Percentiles rank a stretch among this genome's conserved stretches.
Conservation (phyloP, 2,888 invertebrate genomes). For the Sinelater perroti region DNA sequence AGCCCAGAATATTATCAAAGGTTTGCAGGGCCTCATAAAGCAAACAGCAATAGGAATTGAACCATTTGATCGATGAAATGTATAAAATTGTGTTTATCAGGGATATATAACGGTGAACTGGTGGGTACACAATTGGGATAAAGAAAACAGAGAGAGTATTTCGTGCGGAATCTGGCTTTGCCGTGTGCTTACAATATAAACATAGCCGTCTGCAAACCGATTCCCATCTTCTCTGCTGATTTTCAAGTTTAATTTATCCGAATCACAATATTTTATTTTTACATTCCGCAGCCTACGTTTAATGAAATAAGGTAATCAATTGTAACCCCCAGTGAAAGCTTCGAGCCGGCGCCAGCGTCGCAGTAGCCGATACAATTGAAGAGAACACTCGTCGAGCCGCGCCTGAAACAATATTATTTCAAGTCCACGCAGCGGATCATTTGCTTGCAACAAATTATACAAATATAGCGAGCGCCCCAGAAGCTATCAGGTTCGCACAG, state of each 20-base stretch:
- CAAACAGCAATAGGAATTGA: conserved; percentile 21
- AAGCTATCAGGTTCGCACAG: conserved; percentile 20
- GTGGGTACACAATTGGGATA: conserved; percentile 29
- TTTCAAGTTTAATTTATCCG: too few relatives aligned
- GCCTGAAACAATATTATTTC: conserved; percentile 45
- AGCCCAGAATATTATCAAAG: not conserved
- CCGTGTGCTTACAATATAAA: conserved; percentile 27
- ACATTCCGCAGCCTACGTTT: too few relatives aligned
- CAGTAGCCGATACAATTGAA: conserved; percentile 39
- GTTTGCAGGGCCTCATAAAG: not conserved
- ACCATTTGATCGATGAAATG: conserved; percentile 32
- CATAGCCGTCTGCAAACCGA: conserved; percentile 13
- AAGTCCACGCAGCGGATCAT: conserved; percentile 37
- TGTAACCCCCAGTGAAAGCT: conserved; percentile 18
- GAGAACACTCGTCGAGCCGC: conserved; percentile 40
- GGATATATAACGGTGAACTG: conserved; percentile 28
- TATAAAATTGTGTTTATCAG: conserved; percentile 34
- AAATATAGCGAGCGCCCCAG: conserved; percentile 25
- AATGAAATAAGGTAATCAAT: too few relatives aligned
- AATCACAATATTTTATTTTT: too few relatives aligned
- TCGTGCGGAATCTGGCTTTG: conserved; percentile 25
- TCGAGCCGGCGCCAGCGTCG: conserved; percentile 12
- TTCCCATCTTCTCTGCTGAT: too few relatives aligned
- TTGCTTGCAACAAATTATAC: conserved; percentile 31
- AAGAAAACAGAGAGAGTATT: conserved; percentile 27